Conservation (phyloP, 2,797 vertebrate genomes). For the Helarctos malayanus region DNA sequence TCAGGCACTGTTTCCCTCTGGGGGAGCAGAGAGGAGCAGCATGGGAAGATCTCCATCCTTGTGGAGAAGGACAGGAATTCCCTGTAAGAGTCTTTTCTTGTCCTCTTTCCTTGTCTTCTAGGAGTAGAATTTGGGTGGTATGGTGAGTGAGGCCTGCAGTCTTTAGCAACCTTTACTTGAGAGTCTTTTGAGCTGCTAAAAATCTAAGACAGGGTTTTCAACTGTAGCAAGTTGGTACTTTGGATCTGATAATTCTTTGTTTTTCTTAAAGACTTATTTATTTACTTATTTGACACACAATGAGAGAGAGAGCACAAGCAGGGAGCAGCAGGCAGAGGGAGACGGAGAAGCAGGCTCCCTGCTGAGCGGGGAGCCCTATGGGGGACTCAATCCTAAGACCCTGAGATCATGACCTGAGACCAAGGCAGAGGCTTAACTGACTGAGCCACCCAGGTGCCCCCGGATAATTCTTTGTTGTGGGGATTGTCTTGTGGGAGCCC, state of each 20-base stretch:
- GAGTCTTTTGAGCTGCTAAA: neutral
- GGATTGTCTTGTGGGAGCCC: neutral
- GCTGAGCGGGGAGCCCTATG: too few relatives aligned
- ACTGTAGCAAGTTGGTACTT: neutral
- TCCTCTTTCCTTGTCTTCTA: neutral
- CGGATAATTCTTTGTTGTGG: neutral
- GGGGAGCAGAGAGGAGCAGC: neutral
- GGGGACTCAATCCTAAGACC: too few relatives aligned
- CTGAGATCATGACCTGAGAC: too few relatives aligned
- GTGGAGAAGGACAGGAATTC: neutral
- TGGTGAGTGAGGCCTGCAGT: neutral
- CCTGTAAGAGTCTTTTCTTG: neutral
- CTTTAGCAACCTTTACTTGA: neutral
- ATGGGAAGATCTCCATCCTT: neutral
- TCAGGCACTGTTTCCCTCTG: neutral
- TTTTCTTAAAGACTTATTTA: too few relatives aligned
- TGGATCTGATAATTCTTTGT: neutral
- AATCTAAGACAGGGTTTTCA: neutral
- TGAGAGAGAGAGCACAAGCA: too few relatives aligned
- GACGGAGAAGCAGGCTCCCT: too few relatives aligned
- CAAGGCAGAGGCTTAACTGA: too few relatives aligned
- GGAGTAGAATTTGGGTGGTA: neutral
- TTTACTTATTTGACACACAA: too few relatives aligned
- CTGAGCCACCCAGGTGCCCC: too few relatives aligned
- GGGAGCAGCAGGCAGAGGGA: too few relatives aligned